Evolutionary conservation across 1,140 invertebrate species (phyloP).

Genomic region (Drosophila virilis): DNA sequence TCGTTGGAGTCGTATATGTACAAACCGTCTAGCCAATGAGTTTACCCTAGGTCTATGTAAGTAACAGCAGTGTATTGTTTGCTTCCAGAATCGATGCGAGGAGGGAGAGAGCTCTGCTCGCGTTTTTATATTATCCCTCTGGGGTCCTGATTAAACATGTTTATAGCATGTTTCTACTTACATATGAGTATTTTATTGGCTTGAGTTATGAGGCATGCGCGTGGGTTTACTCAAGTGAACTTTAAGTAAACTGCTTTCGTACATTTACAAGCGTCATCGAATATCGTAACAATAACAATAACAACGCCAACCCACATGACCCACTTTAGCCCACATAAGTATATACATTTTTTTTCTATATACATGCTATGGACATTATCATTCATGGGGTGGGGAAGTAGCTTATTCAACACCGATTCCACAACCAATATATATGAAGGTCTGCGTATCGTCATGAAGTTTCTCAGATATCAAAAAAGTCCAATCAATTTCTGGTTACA

Average conservation of each 20-base stretch:
- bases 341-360: not conserved
- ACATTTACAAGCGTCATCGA: not conserved
- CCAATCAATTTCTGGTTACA: no score
- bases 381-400: not conserved
- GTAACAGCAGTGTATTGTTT: not conserved
- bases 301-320: conserved; percentile 57
- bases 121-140: conserved; percentile 1
- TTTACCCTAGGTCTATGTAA: not conserved
- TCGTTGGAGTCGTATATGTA: not conserved
- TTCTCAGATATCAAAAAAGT: no score
- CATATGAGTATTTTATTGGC: conserved; percentile 59
- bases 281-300: conserved; percentile 18
- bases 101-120: no score
- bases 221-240: conserved; percentile 54
- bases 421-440: no score
- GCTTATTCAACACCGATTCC: not conserved
- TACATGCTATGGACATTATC: conserved; percentile 1
- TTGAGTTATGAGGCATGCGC: conserved; percentile 33
- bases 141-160: conserved; percentile 3
- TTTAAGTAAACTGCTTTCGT: conserved; percentile 59
- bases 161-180: conserved; percentile 14
- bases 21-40: not conserved
- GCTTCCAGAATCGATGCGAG: no score
- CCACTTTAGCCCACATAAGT: conserved; percentile 51
- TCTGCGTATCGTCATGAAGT: no score